Conservation (phyloP, 2,888 invertebrate species). For the Galerucella nymphaeae region DNA sequence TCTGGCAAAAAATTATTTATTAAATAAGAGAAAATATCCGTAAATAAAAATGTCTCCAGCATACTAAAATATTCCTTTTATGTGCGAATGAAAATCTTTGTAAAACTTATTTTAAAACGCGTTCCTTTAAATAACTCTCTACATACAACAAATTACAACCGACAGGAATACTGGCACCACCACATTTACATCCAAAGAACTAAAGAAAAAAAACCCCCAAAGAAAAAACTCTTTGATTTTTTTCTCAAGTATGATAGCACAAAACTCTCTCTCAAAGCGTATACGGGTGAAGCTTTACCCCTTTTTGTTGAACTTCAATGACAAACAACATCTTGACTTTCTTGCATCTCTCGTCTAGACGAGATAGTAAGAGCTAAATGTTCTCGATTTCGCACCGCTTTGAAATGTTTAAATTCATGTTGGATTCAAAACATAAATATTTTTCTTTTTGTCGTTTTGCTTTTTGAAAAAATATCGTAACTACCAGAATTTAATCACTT, state of each 20-base stretch:
- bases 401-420: constrained; percentile 16
- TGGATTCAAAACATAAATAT: constrained; percentile 1
- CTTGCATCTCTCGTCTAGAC: constrained; percentile 23
- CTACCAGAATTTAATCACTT: not conserved
- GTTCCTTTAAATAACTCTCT: not conserved
- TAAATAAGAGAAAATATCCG: too few species aligned
- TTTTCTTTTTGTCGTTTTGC: not conserved
- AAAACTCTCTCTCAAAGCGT: constrained; percentile 21
- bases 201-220: constrained; percentile 16
- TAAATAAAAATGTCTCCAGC: not conserved
- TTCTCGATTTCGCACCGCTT: constrained; percentile 18
- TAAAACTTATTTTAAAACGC: not conserved
- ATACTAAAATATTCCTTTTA: not conserved
- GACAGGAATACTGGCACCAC: constrained; percentile 10
- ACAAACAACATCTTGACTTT: constrained; percentile 29
- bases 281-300: constrained; percentile 23
- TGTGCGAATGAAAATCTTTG: not conserved
- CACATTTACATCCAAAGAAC: constrained; percentile 17
- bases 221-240: constrained; percentile 23
- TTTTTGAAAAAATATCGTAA: not conserved
- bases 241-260: constrained; percentile 22
- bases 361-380: constrained; percentile 19
- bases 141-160: not conserved
- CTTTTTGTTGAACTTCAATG: constrained; percentile 24
- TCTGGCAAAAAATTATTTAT: not conserved